A percentile compares a stretch with the other conserved stretches of the same genome.
Conservation (phyloP, 2,113 vertebrate species). For the Sceloporus tristichus region DNA sequence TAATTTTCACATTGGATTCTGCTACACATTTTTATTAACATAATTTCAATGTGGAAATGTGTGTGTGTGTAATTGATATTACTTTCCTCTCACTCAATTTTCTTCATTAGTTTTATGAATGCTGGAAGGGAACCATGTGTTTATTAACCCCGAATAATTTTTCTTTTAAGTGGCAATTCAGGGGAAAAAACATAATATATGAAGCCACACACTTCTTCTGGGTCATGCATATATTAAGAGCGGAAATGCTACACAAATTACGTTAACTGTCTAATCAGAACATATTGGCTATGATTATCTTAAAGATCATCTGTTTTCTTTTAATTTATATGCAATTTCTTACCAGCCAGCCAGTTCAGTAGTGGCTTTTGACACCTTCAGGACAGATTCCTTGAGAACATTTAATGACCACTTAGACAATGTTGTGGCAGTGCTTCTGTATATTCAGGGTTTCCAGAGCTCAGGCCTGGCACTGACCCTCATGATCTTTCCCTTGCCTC, state of each 20-base stretch:
- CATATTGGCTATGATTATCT: conserved; percentile 9
- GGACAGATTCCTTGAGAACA: background rate
- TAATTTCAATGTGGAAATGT: conserved; percentile 38
- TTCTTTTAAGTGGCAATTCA: conserved; percentile 45
- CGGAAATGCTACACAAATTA: background rate
- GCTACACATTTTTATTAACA: conserved; percentile 32
- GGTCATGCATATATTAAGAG: conserved; percentile 11
- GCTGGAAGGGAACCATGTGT: background rate
- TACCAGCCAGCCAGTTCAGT: background rate
- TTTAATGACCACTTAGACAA: background rate
- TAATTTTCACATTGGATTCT: conserved; percentile 44
- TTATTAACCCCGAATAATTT: conserved; percentile 35
- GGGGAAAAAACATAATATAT: conserved; percentile 32
- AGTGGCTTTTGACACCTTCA: background rate
- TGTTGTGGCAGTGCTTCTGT: background rate
- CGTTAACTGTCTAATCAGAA: conserved; percentile 22
- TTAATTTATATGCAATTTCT: background rate
- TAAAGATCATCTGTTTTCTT: background rate
- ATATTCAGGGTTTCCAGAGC: background rate
- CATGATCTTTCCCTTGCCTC: no score
- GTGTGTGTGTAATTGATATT: conserved; percentile 44
- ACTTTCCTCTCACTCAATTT: background rate
- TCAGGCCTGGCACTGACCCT: no score
- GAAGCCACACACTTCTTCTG: background rate
- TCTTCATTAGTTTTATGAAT: conserved; percentile 41